Evolutionary conservation across 2,888 invertebrate species (phyloP).

Genomic region (Blastobasis lacticolella): DNA sequence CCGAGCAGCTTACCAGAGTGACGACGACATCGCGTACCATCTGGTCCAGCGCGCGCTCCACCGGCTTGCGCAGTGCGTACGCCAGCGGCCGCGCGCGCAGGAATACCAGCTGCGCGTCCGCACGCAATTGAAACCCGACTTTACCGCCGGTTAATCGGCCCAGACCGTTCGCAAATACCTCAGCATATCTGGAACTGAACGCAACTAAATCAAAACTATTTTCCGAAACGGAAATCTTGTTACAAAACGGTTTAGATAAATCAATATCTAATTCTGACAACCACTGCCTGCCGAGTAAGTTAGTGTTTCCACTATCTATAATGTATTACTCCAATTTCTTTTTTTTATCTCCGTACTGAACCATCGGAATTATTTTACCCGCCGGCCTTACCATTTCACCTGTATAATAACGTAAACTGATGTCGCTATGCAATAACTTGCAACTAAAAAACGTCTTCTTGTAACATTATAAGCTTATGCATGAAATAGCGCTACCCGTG

Average conservation of each 20-base stretch:
- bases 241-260: not conserved
- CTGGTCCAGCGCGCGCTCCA: too few relatives aligned
- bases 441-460: not conserved
- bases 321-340: too few relatives aligned
- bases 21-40: too few relatives aligned
- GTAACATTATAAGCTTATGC: constrained; percentile 10
- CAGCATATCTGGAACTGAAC: constrained; percentile 1
- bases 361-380: too few relatives aligned
- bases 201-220: not conserved
- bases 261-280: not conserved
- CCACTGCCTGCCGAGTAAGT: too few relatives aligned
- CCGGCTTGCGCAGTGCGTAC: constrained; percentile 11
- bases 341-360: too few relatives aligned
- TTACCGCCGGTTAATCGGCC: constrained; percentile 3
- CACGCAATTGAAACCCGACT: not conserved
- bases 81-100: constrained; percentile 14
- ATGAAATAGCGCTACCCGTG: constrained; percentile 15
- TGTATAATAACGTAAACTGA: too few relatives aligned
- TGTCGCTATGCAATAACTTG: too few relatives aligned
- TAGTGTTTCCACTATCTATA: too few relatives aligned
- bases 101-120: constrained; percentile 7
- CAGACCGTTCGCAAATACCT: constrained; percentile 1
- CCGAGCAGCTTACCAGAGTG: too few relatives aligned
- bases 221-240: not conserved
- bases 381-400: too few relatives aligned